Base-by-base conservation (phyloP, 1,140 invertebrate species). In the Amyelois transitella region DNA sequence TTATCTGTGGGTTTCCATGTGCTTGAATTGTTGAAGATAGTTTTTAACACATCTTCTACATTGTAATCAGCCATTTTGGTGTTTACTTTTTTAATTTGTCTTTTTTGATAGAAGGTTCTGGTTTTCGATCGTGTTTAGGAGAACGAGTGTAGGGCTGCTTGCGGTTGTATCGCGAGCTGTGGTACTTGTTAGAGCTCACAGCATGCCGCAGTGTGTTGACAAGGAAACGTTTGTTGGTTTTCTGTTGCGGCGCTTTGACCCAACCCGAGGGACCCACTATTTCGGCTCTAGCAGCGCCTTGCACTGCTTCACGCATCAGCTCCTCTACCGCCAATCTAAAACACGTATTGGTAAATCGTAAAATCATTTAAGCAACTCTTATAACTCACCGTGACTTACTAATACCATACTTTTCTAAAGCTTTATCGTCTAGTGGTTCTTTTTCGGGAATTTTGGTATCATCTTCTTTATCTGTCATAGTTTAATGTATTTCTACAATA, bases 181-280 rank as follows among this genome's bases (percentile, higher is more conserved):
- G 63, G 54, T 81, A 83, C 45, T 86, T 88, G 60, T 89, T 90
- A 20, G 85, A 88, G 51, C 66, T 81, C 21, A 90, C 75, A 47
- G 81, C 80, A 78, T 88, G 60, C 43, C 81, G 68, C 3, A 90
- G 61, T 1, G 89, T 90, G 45, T 89, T 90, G 20, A 83, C 84
- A 25, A 92, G 81, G 66, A 92, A 92, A 58, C 88, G 83, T 85
- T 92, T 92, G 64, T 92, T 92, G 8, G 91, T 78, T 64, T 89
- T 90, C 58, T 89, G 90, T 59, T 89, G 88, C 6, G 89, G 89
- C 22, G 69, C 75, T 76, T 91, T 92, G 18, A 91, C 74, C 91
- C 91, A 92, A 32, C 91, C 91, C 56, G 90, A 91, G 6, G 91
- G 91, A 14, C 91, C 91, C 60, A 91, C 89, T 49, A 91, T 84